A percentile compares a stretch with the other conserved stretches of the same genome.
These are phyloP conservation scores for Ceyx melanurus DNA, from an alignment of 2,113 vertebrate genomes.

Conservation along the genomic window DNA sequence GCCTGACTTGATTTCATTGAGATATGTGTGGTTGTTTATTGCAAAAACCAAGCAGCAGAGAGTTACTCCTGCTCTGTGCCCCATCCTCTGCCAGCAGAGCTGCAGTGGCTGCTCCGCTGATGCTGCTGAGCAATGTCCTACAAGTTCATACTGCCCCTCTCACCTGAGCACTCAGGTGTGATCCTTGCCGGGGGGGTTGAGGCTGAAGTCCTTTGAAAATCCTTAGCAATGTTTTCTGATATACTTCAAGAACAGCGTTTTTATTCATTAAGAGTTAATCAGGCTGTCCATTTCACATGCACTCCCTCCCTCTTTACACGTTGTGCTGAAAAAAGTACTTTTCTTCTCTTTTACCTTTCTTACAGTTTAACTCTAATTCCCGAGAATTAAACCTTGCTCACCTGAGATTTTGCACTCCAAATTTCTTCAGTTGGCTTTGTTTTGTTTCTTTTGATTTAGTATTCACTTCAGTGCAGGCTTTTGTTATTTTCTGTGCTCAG, in stretches of 20 bases:
- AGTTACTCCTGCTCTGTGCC: fast-evolving
- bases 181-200: fast-evolving
- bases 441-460: neutral
- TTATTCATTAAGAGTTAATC: neutral
- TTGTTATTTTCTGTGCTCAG: neutral
- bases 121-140: fast-evolving
- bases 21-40: fast-evolving
- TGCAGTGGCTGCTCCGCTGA: neutral
- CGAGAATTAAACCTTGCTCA: neutral
- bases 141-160: fast-evolving
- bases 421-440: neutral
- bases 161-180: neutral
- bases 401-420: neutral
- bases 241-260: neutral
- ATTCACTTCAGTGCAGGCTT: neutral
- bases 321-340: neutral
- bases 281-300: neutral
- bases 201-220: neutral
- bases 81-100: neutral
- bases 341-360: neutral
- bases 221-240: neutral
- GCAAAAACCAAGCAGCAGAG: neutral
- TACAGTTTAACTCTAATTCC: neutral
- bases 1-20: neutral
- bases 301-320: neutral